Evolutionary conservation across 2,888 invertebrate genomes (phyloP).

Genomic region (Mechanitis messenoides): DNA sequence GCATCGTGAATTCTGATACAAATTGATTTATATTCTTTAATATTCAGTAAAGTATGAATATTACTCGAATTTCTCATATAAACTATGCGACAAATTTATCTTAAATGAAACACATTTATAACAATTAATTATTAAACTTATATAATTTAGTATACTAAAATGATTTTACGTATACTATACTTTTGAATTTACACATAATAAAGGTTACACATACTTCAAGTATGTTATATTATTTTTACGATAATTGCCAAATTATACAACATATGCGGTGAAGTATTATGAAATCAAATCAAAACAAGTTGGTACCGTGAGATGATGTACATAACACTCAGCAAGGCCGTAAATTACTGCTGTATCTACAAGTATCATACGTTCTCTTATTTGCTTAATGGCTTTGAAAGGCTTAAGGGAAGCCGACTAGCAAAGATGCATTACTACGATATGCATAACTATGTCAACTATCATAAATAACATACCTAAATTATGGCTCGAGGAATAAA

Average conservation of each 20-base stretch:
- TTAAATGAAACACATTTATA: no score
- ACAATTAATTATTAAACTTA: no score
- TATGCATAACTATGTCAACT: constrained; percentile 26
- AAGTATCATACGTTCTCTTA: constrained; percentile 21
- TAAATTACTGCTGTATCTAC: constrained; percentile 21
- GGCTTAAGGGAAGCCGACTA: constrained; percentile 27
- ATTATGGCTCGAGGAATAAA: constrained; percentile 30
- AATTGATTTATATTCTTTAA: constrained; percentile 23
- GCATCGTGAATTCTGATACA: constrained; percentile 24
- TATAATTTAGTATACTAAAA: no score
- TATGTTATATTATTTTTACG: no score
- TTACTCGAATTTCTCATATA: not conserved
- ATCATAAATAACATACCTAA: constrained; percentile 31
- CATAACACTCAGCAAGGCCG: constrained; percentile 5
- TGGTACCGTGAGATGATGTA: constrained; percentile 1
- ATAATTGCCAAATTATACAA: no score
- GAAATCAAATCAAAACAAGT: no score
- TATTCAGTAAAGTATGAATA: not conserved
- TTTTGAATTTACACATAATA: no score
- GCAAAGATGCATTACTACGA: constrained; percentile 26
- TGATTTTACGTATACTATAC: no score
- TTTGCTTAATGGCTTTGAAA: constrained; percentile 24
- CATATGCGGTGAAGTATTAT: no score
- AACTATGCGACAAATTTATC: not conserved
- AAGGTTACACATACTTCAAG: no score